Conservation (phyloP, 2,113 vertebrate genomes). For the Heterotis niloticus region DNA sequence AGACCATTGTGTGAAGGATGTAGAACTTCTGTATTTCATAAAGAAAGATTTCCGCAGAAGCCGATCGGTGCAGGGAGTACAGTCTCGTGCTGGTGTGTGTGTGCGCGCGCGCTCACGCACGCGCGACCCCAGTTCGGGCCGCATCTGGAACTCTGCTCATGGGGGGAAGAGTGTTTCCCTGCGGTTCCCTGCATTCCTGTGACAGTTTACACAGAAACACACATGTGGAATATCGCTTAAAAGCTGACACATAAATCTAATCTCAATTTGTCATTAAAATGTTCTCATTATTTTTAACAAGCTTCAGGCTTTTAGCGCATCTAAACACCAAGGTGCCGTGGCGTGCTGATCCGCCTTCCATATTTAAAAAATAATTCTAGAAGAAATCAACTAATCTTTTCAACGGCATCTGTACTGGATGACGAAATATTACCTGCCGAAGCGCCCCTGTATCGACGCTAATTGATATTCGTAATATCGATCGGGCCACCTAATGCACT, state of each 20-base stretch:
- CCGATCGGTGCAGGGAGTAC: too few relatives aligned
- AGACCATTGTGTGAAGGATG: too few relatives aligned
- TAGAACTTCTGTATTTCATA: too few relatives aligned
- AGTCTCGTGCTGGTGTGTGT: too few relatives aligned
- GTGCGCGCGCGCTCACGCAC: too few relatives aligned
- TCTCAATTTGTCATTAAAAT: not conserved
- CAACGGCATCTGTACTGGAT: too few relatives aligned
- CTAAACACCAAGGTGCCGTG: not conserved
- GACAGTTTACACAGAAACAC: not conserved
- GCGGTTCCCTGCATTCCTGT: not conserved
- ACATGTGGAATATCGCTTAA: constrained; percentile 3
- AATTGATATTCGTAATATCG: not conserved
- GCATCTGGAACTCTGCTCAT: not conserved
- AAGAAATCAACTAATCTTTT: too few relatives aligned
- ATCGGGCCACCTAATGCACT: not conserved
- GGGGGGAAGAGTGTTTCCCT: too few relatives aligned
- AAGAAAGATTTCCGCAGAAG: too few relatives aligned
- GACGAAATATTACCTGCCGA: too few relatives aligned
- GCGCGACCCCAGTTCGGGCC: too few relatives aligned
- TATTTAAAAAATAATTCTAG: not conserved
- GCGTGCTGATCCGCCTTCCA: not conserved
- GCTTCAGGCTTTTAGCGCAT: not conserved
- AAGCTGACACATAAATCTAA: not conserved
- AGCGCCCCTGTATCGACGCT: too few relatives aligned
- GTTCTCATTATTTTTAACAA: not conserved